Percentiles rank a stretch among this genome's conserved stretches.
phyloP scores from a whole-genome alignment of 2,113 vertebrate genomes.

The Odontesthes bonariensis region DNA sequence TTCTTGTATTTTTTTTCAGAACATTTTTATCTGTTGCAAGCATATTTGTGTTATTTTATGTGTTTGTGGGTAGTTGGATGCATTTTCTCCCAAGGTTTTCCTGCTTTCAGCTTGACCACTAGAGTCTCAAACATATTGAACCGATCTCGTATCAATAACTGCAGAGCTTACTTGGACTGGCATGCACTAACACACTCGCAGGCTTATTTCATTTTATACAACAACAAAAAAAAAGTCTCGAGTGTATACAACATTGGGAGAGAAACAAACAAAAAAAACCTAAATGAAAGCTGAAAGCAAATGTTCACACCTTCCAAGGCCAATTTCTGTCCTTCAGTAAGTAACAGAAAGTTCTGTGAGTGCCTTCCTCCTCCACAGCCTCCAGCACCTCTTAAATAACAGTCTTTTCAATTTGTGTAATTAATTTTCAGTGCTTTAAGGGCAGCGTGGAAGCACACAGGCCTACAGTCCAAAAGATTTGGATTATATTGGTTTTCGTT shows the following conservation, averaged over 20 bases:
- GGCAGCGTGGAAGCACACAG: conserved; percentile 21
- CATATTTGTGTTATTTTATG: not conserved
- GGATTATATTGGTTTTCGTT: conserved; percentile 61
- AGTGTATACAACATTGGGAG: conserved; percentile 46
- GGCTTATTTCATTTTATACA: not conserved
- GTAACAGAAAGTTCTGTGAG: conserved; percentile 45
- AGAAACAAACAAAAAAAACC: not conserved
- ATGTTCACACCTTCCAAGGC: conserved; percentile 53
- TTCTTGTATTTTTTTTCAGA: no score
- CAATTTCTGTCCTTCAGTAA: conserved; percentile 53
- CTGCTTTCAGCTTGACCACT: conserved; percentile 5
- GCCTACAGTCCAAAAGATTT: conserved; percentile 26
- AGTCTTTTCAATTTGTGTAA: conserved; percentile 61
- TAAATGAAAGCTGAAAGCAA: conserved; percentile 59
- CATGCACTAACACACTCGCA: not conserved
- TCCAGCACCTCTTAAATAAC: conserved; percentile 60
- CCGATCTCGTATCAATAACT: conserved; percentile 40
- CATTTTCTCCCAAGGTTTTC: conserved; percentile 35
- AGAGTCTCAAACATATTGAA: conserved; percentile 44
- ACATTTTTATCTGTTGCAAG: not conserved
- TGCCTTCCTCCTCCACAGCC: conserved; percentile 36
- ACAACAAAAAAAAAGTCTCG: conserved; percentile 13
- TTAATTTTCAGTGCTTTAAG: conserved; percentile 58
- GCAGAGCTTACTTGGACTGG: not conserved
- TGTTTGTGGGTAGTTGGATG: not conserved